These are phyloP conservation scores for Coecobrya sp. DNA, from an alignment of 2,888 invertebrate species.

Conservation along the genomic window DNA sequence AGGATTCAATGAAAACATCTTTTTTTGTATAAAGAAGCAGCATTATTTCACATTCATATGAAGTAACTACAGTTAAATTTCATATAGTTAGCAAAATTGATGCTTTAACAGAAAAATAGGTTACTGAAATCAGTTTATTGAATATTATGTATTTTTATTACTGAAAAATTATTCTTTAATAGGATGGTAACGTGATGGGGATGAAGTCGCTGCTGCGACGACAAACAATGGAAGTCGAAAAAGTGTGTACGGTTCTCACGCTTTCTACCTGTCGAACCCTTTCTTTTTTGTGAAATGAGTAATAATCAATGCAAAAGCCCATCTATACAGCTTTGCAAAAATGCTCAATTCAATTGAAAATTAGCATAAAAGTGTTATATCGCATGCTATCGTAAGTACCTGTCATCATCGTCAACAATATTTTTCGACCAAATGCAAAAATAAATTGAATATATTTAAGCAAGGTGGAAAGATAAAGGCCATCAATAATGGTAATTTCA, in stretches of 20 bases:
- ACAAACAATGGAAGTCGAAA: not conserved
- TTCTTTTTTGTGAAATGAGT: conserved; percentile 42
- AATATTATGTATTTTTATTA: not conserved
- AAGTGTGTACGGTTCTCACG: conserved; percentile 48
- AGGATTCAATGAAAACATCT: too few species aligned
- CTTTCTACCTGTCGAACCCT: conserved; percentile 49
- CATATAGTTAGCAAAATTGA: too few species aligned
- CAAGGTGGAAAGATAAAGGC: not conserved
- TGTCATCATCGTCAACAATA: not conserved
- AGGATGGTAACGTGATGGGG: not conserved
- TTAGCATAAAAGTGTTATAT: conserved; percentile 39
- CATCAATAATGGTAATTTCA: not conserved
- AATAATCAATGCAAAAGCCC: not conserved
- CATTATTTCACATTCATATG: too few species aligned
- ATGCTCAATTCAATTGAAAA: not conserved
- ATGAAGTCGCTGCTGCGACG: not conserved
- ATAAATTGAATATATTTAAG: not conserved
- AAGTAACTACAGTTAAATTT: too few species aligned
- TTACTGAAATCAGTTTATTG: too few species aligned
- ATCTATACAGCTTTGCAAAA: not conserved
- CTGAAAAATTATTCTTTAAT: not conserved
- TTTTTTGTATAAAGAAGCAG: too few species aligned
- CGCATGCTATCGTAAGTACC: conserved; percentile 31
- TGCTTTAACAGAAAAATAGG: too few species aligned
- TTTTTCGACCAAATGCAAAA: not conserved